Conservation (phyloP, 2,888 invertebrate genomes). For the Phengaris alcon region DNA sequence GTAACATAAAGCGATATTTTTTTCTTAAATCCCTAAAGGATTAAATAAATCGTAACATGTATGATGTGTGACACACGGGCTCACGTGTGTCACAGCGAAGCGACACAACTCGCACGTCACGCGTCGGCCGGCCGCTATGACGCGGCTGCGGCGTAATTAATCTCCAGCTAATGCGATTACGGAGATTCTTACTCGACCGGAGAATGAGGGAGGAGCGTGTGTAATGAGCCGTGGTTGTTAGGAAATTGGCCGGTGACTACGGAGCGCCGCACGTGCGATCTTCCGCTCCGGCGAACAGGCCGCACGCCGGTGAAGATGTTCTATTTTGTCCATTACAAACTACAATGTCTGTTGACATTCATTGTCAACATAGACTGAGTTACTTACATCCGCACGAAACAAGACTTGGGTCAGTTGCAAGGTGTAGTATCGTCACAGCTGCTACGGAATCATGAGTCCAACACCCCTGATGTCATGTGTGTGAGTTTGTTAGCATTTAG, state of each 20-base stretch:
- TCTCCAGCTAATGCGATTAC: background rate
- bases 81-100: background rate
- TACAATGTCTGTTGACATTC: too few relatives aligned
- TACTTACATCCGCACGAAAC: background rate
- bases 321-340: background rate
- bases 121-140: background rate
- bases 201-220: background rate
- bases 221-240: background rate
- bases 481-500: background rate
- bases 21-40: background rate
- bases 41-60: background rate
- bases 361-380: background rate
- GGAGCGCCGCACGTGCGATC: background rate
- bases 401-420: background rate
- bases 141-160: slow-evolving; percentile 2
- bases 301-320: background rate
- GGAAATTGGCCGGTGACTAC: background rate
- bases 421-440: background rate
- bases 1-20: background rate
- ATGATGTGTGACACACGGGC: slow-evolving; percentile 4
- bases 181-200: background rate
- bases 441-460: background rate
- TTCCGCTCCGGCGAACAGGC: background rate
- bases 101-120: background rate
- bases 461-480: background rate